phyloP scores from a whole-genome alignment of 2,888 invertebrate species.

The Sinopyrophorus schimmeli region DNA sequence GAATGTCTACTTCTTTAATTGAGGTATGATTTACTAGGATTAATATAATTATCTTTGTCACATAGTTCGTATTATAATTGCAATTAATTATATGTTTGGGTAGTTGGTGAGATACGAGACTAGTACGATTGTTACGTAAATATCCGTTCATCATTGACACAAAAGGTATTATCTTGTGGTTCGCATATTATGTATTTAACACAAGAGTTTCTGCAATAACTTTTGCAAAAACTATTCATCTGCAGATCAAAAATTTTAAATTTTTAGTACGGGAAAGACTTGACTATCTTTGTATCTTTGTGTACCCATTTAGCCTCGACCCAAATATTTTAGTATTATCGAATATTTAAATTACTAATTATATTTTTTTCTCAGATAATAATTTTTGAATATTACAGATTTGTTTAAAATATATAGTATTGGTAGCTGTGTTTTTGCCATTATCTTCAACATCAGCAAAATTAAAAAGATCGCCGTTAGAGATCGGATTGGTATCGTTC shows the following conservation, averaged over 20 bases:
- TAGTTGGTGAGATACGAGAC: slow-evolving; percentile 8
- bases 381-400: slow-evolving; percentile 10
- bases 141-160: slow-evolving; percentile 7
- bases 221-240: too few relatives aligned
- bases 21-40: slow-evolving; percentile 22
- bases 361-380: too few relatives aligned
- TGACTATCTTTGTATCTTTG: too few relatives aligned
- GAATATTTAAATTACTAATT: too few relatives aligned
- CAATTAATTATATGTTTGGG: slow-evolving; percentile 15
- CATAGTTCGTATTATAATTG: slow-evolving; percentile 13
- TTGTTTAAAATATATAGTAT: slow-evolving; percentile 1
- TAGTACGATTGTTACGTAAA: slow-evolving; percentile 9
- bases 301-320: too few relatives aligned
- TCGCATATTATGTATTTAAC: too few relatives aligned
- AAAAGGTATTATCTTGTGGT: too few relatives aligned
- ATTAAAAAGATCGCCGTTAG: slow-evolving; percentile 15
- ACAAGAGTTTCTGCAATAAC: too few relatives aligned
- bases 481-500: slow-evolving; percentile 21
- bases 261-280: too few relatives aligned
- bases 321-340: too few relatives aligned
- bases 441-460: slow-evolving; percentile 3
- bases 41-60: slow-evolving; percentile 22
- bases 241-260: too few relatives aligned
- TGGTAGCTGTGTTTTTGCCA: slow-evolving; percentile 4
- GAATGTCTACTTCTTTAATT: slow-evolving; percentile 17